Evolutionary conservation across 1,140 invertebrate species (phyloP).

Genomic region (Sweltsa coloradensis): DNA sequence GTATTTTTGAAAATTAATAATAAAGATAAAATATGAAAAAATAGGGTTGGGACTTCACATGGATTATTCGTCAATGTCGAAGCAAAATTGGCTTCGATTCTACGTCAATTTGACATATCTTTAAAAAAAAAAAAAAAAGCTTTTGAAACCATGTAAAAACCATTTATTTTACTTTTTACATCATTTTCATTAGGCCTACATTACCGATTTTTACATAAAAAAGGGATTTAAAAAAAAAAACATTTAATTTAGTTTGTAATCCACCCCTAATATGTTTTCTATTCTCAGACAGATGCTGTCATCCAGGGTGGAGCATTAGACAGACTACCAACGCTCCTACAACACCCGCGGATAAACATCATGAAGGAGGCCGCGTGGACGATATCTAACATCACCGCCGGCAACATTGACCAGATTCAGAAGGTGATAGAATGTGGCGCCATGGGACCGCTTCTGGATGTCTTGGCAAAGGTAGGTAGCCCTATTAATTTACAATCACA

Average conservation of each 20-base stretch:
- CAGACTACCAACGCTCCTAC: constrained; percentile 56
- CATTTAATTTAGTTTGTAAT: neutral
- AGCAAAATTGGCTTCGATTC: too few species aligned
- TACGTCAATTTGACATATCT: too few species aligned
- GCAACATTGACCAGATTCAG: constrained; percentile 61
- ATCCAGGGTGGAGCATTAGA: constrained; percentile 66
- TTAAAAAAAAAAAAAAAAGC: too few species aligned
- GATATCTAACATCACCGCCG: constrained; percentile 71
- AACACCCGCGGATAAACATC: constrained; percentile 60
- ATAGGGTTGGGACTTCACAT: too few species aligned
- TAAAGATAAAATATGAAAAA: too few species aligned
- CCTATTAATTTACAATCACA: neutral
- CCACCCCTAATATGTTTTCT: neutral
- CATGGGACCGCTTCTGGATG: constrained; percentile 52
- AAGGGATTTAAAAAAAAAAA: too few species aligned
- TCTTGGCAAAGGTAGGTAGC: constrained; percentile 44
- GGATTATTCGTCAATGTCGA: too few species aligned
- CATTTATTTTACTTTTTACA: too few species aligned
- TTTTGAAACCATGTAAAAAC: too few species aligned
- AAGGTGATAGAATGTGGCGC: constrained; percentile 57
- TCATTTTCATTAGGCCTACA: too few species aligned
- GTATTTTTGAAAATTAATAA: too few species aligned
- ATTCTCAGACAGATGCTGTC: constrained; percentile 75
- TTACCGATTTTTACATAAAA: neutral
- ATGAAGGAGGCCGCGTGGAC: constrained; percentile 80